Evolutionary conservation across 1,140 invertebrate genomes (phyloP), one percentile per base, ranked within the genome.

Genomic region (Zaprionus ghesquierei): DNA sequence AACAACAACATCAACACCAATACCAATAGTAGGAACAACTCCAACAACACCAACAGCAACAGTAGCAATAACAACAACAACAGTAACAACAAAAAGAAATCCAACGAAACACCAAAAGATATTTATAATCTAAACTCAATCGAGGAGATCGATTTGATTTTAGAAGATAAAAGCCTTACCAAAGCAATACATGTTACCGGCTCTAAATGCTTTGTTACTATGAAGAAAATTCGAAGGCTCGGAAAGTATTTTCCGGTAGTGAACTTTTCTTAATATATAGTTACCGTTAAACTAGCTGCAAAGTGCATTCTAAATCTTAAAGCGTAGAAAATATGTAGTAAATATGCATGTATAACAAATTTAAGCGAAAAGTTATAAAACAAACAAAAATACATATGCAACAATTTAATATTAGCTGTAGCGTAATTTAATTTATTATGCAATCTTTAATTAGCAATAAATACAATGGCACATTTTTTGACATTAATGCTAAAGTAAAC

Each of bases 161-260:
- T 92, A 56, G 87, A 92, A 69, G 89, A 92, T 71, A 91, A 86
- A 77, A 90, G 81, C 75, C 81, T 92, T 78, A 89, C 90, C 77
- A 92, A 92, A 90, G 79, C 92, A 75, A 89, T 92, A 70, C 84
- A 90, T 58, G 77, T 90, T 58, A 87, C 91, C 61, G 92, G 92
- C 81, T 89, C 92, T 79, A 90, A 91, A 79, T 90, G 92, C 75
- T 93, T 91, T 90, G 90, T 91, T 46, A 90, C 91, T 59, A 91
- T 92, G 63, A 93, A 93, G 77, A 95, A 95, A 79, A 93, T 94
- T 81, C 92, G 94, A 41, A 86, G 95, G 50, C 90, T 95, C 3
- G 94, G 94, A 51, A 94, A 94, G 46, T 95, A 95, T 78, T 95
- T 95, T 89, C 94, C 94, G 59, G 94, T 95, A 61, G 86, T 92